Evolutionary conservation across 2,888 invertebrate species (phyloP).

Genomic region (Cecidostiba fungosa): DNA sequence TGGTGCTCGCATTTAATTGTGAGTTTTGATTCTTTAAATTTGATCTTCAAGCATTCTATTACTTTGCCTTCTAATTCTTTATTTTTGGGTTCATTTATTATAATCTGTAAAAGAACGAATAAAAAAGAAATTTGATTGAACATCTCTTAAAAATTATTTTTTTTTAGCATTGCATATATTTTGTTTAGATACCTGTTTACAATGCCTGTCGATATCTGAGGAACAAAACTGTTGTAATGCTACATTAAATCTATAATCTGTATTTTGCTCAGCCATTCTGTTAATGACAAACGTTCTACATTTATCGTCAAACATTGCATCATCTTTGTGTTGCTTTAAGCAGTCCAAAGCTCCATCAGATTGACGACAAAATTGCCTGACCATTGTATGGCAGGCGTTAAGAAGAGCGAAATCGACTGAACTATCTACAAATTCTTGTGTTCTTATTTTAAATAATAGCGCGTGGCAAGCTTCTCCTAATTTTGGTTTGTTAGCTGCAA

Average conservation of each 20-base stretch:
- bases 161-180: conserved; percentile 64
- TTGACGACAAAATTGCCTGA: conserved; percentile 90
- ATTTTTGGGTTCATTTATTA: conserved; percentile 80
- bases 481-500: conserved; percentile 83
- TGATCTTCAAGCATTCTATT: conserved; percentile 90
- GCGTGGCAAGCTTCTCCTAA: conserved; percentile 88
- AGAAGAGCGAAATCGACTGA: conserved; percentile 93
- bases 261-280: conserved; percentile 94
- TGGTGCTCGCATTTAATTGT: conserved; percentile 90
- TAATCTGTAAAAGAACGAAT: conserved; percentile 64
- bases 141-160: conserved; percentile 75
- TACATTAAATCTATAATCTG: conserved; percentile 94
- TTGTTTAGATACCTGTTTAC: conserved; percentile 81
- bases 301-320: conserved; percentile 89
- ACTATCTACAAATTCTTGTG: conserved; percentile 92
- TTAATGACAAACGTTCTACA: conserved; percentile 93
- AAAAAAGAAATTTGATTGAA: conserved; percentile 71
- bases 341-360: conserved; percentile 87
- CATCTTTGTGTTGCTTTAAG: conserved; percentile 89
- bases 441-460: conserved; percentile 91
- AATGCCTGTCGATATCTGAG: conserved; percentile 89
- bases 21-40: conserved; percentile 89
- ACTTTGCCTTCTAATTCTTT: conserved; percentile 92
- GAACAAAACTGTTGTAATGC: conserved; percentile 91
- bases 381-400: conserved; percentile 92